Evolutionary conservation across 2,113 vertebrate species (phyloP), one percentile per base, ranked within the genome.

Genomic region (Salvelinus namaycush): DNA sequence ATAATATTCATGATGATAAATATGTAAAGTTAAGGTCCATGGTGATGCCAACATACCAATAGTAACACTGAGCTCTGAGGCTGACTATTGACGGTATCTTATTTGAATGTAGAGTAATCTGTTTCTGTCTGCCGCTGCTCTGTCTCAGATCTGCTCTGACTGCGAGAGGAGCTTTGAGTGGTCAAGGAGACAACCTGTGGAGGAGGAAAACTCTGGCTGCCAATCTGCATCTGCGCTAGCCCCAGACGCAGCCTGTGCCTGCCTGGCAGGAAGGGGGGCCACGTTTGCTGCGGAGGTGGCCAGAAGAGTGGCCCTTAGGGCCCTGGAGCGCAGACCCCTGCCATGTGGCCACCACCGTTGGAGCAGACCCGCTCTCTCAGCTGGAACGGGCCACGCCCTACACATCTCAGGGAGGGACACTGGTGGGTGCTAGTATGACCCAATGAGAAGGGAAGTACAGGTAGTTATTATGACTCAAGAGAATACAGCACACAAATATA

Each of bases 71-170:
- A 39, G 7, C 34, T 39, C 34, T 39, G 39, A 39, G 39, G 7
- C 39, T 39, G 8, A 39, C 39, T 39, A 39, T 70, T 24, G 44
- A 44, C 22, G 14, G 69, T 13, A 14, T 66, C 26, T 66, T 24
- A 26, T 29, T 66, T 8, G 26, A 14, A 27, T 5, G 24, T 22
- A 3, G 9, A 7, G 67, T 69, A 39, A 26, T 20, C 70, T 77
- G 68, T 82, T 69, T 70, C 62, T 44, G 39, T 44, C 39, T 72
- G 24, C 65, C 77, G 86, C 69, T 86, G 74, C 70, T 70, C 44
- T 84, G 74, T 48, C 87, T 65, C 73, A 82, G 76, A 80, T 86
- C 75, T 48, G 68, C 71, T 73, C 78, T 64, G 31, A 49, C 74
- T 48, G 70, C 69, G 31, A 79, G 77, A 75, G 73, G 76, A 82